Evolutionary conservation across 2,888 invertebrate genomes (phyloP).

Genomic region (Oxycera nigricornis): DNA sequence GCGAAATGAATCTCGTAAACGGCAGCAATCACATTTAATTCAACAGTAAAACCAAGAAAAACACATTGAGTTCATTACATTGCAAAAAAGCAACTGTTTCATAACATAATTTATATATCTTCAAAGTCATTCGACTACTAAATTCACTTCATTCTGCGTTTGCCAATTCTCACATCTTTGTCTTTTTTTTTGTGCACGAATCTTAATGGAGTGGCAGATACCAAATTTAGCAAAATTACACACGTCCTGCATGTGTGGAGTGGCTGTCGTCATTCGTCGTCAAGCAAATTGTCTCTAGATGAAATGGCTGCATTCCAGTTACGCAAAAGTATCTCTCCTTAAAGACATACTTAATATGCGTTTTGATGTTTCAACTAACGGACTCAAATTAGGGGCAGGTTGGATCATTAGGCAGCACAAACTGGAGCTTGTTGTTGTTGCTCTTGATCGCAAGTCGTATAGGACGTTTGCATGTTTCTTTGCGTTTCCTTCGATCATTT

Average conservation of each 20-base stretch:
- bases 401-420: background rate
- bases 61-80: background rate
- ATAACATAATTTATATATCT: background rate
- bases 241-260: background rate
- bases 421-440: too few species aligned
- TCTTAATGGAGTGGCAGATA: background rate
- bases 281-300: background rate
- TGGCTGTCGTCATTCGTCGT: background rate
- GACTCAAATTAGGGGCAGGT: background rate
- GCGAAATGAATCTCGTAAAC: background rate
- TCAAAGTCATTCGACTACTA: background rate
- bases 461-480: too few species aligned
- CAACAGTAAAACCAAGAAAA: background rate
- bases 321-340: background rate
- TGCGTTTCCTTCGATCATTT: too few species aligned
- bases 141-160: background rate
- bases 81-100: background rate
- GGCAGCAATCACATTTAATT: slow-evolving; percentile 3
- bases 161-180: background rate
- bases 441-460: too few species aligned
- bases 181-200: background rate
- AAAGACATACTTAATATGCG: background rate
- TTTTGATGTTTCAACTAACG: slow-evolving; percentile 3
- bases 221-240: slow-evolving; percentile 7
- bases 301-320: background rate